Conservation (phyloP, 2,113 vertebrate genomes). For the Tetraodon nigroviridis region DNA sequence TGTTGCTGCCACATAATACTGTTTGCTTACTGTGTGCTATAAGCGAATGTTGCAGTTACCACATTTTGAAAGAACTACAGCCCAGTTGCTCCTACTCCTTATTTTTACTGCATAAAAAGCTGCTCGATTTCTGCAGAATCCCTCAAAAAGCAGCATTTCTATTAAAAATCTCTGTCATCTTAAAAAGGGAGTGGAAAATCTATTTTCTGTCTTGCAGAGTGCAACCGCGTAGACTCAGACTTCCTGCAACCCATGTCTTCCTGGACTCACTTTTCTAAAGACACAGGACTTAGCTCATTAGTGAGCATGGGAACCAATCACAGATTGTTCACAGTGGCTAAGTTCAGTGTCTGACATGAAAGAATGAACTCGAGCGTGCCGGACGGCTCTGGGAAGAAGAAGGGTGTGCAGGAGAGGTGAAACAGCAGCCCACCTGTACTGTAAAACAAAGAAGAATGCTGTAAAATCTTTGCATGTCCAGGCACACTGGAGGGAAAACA, state of each 20-base stretch:
- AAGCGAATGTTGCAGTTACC: no score
- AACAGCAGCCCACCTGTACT: slow-evolving; percentile 1
- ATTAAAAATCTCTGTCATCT: slow-evolving; percentile 1
- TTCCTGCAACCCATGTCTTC: neutral
- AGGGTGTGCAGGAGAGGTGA: neutral
- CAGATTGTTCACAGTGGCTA: slow-evolving; percentile 77
- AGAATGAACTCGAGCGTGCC: slow-evolving; percentile 32
- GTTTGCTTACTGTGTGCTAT: no score
- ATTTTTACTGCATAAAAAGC: no score
- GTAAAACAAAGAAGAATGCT: slow-evolving; percentile 43
- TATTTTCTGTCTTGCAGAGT: slow-evolving; percentile 21
- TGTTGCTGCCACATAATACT: no score
- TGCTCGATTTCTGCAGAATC: no score
- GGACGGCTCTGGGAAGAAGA: slow-evolving; percentile 8
- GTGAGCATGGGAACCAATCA: slow-evolving; percentile 66
- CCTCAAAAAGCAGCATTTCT: neutral
- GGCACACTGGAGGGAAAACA: slow-evolving; percentile 28
- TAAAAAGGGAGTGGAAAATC: slow-evolving; percentile 2
- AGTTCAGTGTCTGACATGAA: slow-evolving; percentile 73
- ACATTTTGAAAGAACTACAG: no score
- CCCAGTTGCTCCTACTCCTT: no score
- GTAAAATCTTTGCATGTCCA: slow-evolving; percentile 34
- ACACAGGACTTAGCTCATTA: slow-evolving; percentile 72
- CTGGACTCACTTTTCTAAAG: slow-evolving; percentile 57
- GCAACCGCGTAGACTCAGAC: slow-evolving; percentile 1